These are phyloP conservation scores for Tapera naevia DNA, from an alignment of 2,797 vertebrate genomes.

Conservation along the genomic window DNA sequence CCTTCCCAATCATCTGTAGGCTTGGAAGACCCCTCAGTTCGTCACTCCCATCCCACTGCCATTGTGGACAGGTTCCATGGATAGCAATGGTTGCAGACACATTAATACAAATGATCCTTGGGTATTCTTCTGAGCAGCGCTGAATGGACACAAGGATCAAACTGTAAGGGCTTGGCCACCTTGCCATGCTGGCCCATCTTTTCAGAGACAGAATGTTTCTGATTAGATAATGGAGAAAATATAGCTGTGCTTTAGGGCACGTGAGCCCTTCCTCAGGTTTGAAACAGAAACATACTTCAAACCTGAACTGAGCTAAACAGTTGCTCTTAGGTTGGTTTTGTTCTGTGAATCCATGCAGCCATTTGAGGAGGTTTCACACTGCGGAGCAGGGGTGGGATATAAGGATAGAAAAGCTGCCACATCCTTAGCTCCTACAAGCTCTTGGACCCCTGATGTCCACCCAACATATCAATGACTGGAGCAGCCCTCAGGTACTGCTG, in stretches of 20 bases:
- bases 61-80: not conserved
- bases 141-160: not conserved
- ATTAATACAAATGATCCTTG: fast-evolving
- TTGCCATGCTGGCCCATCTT: not conserved
- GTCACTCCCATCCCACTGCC: not conserved
- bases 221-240: not conserved
- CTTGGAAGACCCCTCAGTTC: not conserved
- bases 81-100: not conserved
- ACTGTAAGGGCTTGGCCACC: not conserved
- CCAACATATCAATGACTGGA: not conserved
- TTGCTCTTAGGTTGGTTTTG: not conserved
- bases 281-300: not conserved
- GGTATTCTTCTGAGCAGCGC: not conserved
- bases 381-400: not conserved
- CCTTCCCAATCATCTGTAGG: not conserved
- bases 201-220: not conserved
- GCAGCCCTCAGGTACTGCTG: not conserved
- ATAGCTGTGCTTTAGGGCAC: not conserved
- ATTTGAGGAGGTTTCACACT: not conserved
- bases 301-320: not conserved
- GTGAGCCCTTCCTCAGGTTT: not conserved
- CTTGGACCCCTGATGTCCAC: not conserved
- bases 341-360: not conserved
- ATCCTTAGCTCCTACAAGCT: not conserved
- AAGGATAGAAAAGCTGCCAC: not conserved